phyloP scores from a whole-genome alignment of 2,888 invertebrate genomes.

The Cartodere bifasciata region DNA sequence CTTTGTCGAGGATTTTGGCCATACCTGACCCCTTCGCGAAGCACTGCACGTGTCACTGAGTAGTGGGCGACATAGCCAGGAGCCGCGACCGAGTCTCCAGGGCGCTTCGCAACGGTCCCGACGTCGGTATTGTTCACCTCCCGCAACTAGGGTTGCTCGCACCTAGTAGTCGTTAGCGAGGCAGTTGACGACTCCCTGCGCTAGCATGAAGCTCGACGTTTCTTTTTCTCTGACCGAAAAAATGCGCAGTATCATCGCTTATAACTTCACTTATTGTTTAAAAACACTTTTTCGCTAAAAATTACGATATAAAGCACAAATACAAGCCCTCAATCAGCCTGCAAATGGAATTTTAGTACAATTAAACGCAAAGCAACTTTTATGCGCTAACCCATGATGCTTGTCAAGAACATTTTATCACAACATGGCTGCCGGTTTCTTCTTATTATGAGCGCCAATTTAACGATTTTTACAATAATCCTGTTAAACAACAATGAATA shows the following conservation, averaged over 20 bases:
- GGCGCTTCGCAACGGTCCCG: slow-evolving; percentile 26
- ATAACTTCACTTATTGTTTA: slow-evolving; percentile 24
- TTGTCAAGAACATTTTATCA: slow-evolving; percentile 33
- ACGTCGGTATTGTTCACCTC: slow-evolving; percentile 32
- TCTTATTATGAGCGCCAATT: slow-evolving; percentile 34
- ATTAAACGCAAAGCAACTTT: slow-evolving; percentile 18
- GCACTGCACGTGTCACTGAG: slow-evolving; percentile 33
- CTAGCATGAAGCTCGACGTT: slow-evolving; percentile 35
- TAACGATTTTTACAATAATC: slow-evolving; percentile 19
- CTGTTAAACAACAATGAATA: too few species aligned
- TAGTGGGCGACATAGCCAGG: slow-evolving; percentile 32
- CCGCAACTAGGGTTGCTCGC: slow-evolving; percentile 35
- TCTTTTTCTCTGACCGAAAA: slow-evolving; percentile 34
- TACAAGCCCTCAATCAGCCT: slow-evolving; percentile 24
- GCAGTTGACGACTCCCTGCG: slow-evolving; percentile 38
- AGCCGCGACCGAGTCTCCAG: slow-evolving; percentile 28
- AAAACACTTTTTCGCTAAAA: slow-evolving; percentile 18
- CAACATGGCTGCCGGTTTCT: slow-evolving; percentile 39
- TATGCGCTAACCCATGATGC: slow-evolving; percentile 37
- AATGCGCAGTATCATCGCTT: slow-evolving; percentile 37
- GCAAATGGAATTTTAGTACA: slow-evolving; percentile 18
- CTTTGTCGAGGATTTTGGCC: slow-evolving; percentile 53
- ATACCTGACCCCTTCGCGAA: slow-evolving; percentile 26
- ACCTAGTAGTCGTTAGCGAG: slow-evolving; percentile 30
- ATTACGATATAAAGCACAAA: too few species aligned